A percentile compares a stretch with the other conserved stretches of the same genome.
Conservation (phyloP, 2,888 invertebrate species). For the Acleris emargana region DNA sequence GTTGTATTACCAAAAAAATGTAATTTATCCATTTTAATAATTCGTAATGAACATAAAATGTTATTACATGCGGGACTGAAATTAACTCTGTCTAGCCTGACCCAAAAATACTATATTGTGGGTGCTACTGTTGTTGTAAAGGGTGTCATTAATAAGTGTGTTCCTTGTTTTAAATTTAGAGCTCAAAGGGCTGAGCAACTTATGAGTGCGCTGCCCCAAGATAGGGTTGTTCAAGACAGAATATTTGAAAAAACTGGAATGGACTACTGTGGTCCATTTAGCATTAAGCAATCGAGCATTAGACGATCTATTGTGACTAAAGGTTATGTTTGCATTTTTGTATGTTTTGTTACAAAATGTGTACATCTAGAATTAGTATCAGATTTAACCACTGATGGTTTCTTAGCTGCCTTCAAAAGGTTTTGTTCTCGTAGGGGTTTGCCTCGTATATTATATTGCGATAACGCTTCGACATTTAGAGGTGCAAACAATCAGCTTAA, state of each 20-base stretch:
- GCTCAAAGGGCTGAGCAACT: constrained; percentile 11
- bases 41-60: too few species aligned
- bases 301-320: too few species aligned
- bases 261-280: constrained; percentile 16
- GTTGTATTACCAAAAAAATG: constrained; percentile 5
- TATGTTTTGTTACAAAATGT: too few species aligned
- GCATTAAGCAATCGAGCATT: neutral
- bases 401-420: too few species aligned
- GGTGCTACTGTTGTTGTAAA: constrained; percentile 6
- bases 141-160: constrained; percentile 7
- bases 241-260: constrained; percentile 6
- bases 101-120: constrained; percentile 15
- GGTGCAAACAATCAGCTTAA: too few species aligned
- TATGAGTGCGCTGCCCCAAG: constrained; percentile 2
- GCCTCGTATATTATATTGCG: too few species aligned
- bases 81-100: neutral
- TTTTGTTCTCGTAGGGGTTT: too few species aligned
- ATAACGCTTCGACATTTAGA: too few species aligned
- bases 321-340: too few species aligned
- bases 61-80: too few species aligned
- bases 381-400: too few species aligned
- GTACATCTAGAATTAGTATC: too few species aligned
- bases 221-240: constrained; percentile 7
- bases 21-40: neutral
- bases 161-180: constrained; percentile 11